Evolutionary conservation across 2,113 vertebrate species (phyloP), one percentile per base, ranked within the genome.

Genomic region (Odocoileus hemionus): DNA sequence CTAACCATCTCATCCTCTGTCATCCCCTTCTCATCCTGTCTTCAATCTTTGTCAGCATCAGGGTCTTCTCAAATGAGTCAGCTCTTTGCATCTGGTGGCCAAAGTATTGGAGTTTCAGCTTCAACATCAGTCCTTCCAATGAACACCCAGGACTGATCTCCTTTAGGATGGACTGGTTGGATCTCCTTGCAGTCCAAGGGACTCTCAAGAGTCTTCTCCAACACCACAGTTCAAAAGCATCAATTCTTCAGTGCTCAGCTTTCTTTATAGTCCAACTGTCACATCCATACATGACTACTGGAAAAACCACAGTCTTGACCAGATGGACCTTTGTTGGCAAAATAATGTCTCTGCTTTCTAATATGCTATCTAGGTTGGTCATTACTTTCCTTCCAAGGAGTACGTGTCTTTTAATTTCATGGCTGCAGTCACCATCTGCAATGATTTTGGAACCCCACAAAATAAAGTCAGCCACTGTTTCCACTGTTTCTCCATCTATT

Each of bases 161-260:
- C 19, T 70, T 70, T 36, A 70, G 67, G 19, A 70, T 70, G 19
- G n/a, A 70, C 67, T 70, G n/a, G n/a, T 23, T 36, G 67, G n/a
- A 70, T 36, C 19, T 67, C 16, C 4, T n/a, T 67, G 33, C 33
- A 19, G 16, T n/a, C 16, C 33, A 67, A 67, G 33, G 33, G 61
- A 67, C 61, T n/a, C 33, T 67, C 61, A 17, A n/a, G 61, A 67
- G 61, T 67, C 61, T 67, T 67, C 30, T 21, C 64, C 64, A 70
- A 6, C 5, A 11, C 4, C 17, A 21, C n/a, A 36, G 9, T 11
- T 36, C 64, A 23, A 70, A 70, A 70, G 64, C 64, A 36, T 70
- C n/a, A 70, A 21, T 36, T 36, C 64, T 70, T 36, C 0, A 0
- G n/a, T 0, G 0, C 17, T 70, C 64, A 70, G 17, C 4, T 36